phyloP scores from a whole-genome alignment of 2,888 invertebrate genomes.

The Heliconius hortense region DNA sequence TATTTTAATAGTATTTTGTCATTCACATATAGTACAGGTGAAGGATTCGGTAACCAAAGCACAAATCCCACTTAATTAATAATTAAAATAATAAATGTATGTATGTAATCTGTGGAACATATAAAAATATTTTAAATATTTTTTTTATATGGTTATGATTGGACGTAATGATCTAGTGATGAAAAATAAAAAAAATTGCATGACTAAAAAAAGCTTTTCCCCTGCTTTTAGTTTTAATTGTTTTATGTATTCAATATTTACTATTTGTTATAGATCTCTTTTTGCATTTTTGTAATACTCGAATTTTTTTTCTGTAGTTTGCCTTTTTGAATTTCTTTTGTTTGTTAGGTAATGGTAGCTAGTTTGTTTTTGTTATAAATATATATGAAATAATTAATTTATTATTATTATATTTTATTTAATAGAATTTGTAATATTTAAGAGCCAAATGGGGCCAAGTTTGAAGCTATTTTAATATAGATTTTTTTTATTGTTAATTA shows the following conservation, averaged over 20 bases:
- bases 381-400: background rate
- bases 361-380: constrained; percentile 2
- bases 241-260: constrained; percentile 16
- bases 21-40: constrained; percentile 39
- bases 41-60: constrained; percentile 49
- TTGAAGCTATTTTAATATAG: constrained; percentile 8
- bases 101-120: constrained; percentile 11
- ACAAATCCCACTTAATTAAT: constrained; percentile 47
- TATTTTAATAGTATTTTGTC: constrained; percentile 21
- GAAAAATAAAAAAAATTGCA: constrained; percentile 21
- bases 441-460: constrained; percentile 6
- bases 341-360: constrained; percentile 31
- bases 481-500: constrained; percentile 10
- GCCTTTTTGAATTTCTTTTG: constrained; percentile 37
- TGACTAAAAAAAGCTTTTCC: constrained; percentile 28
- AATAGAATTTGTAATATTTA: background rate
- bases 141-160: constrained; percentile 9
- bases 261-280: constrained; percentile 57
- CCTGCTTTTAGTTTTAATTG: constrained; percentile 22
- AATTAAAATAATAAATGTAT: background rate
- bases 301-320: constrained; percentile 48
- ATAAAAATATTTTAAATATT: background rate
- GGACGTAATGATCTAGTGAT: constrained; percentile 7
- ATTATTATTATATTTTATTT: constrained; percentile 12
- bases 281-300: constrained; percentile 59